These are phyloP conservation scores for Crotalus viridis DNA, from an alignment of 2,113 vertebrate species.

Conservation along the genomic window DNA sequence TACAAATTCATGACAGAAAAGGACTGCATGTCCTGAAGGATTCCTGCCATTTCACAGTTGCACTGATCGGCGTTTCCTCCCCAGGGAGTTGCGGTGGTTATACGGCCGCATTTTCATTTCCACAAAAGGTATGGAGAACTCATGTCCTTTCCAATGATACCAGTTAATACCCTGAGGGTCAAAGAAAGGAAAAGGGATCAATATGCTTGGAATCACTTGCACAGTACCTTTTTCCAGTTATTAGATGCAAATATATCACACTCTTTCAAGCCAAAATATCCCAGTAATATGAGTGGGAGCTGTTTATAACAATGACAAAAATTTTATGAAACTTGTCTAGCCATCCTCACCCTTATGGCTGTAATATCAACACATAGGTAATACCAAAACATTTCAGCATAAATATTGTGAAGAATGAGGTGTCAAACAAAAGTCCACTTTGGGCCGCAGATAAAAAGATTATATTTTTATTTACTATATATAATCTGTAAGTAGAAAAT, in stretches of 20 bases:
- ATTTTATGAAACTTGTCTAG: neutral
- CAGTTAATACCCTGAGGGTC: conserved; percentile 92
- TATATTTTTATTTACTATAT: neutral
- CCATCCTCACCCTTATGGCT: neutral
- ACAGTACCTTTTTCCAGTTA: neutral
- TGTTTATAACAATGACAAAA: neutral
- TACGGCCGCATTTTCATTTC: conserved; percentile 98
- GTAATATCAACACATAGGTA: neutral
- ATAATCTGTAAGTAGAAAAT: neutral
- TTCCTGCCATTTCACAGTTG: conserved; percentile 71
- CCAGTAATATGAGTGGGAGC: neutral
- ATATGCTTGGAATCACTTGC: neutral
- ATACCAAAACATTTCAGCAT: neutral
- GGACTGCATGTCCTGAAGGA: conserved; percentile 44
- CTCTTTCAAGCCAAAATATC: neutral
- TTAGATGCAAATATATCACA: neutral
- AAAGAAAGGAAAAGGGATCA: conserved; percentile 40
- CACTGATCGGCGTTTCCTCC: conserved; percentile 85
- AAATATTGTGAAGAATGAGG: neutral
- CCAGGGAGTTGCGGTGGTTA: conserved; percentile 81
- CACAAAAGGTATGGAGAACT: conserved; percentile 96
- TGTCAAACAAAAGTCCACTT: neutral
- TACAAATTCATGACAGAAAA: conserved; percentile 72
- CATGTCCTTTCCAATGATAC: conserved; percentile 98
- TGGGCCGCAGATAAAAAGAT: too few species aligned